phyloP scores from a whole-genome alignment of 2,888 invertebrate genomes.

The Protodeltote pygarga region DNA sequence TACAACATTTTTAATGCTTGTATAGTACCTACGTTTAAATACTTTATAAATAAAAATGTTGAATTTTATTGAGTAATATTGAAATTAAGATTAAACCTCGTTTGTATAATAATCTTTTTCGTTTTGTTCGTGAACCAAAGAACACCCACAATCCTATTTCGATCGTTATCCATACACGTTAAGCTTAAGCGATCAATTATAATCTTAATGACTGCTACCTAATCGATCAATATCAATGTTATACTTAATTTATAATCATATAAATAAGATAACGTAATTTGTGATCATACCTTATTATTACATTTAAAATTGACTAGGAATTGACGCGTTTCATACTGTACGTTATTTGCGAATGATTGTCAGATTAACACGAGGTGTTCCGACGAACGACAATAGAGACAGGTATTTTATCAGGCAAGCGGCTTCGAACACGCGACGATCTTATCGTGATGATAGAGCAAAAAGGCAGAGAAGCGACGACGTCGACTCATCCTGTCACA shows the following conservation, averaged over 20 bases:
- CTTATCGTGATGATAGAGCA: slow-evolving; percentile 70
- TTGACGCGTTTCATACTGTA: neutral
- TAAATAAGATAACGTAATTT: too few species aligned
- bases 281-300: too few species aligned
- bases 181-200: slow-evolving; percentile 17
- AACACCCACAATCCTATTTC: slow-evolving; percentile 2
- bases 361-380: slow-evolving; percentile 33
- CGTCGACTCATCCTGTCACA: slow-evolving; percentile 48
- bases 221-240: slow-evolving; percentile 31
- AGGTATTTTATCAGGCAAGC: slow-evolving; percentile 63
- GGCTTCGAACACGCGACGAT: slow-evolving; percentile 65
- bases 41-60: too few species aligned
- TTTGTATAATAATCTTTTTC: too few species aligned
- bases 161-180: slow-evolving; percentile 7
- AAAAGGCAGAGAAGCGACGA: slow-evolving; percentile 54
- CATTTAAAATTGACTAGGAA: too few species aligned
- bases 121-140: neutral
- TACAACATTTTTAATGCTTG: too few species aligned
- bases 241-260: too few species aligned
- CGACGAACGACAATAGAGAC: slow-evolving; percentile 55
- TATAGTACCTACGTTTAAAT: too few species aligned
- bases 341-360: slow-evolving; percentile 23
- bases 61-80: too few species aligned
- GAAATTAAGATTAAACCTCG: neutral
- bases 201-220: slow-evolving; percentile 20